Evolutionary conservation across 2,797 vertebrate species (phyloP).

Genomic region (Halcyon smyrnensis): DNA sequence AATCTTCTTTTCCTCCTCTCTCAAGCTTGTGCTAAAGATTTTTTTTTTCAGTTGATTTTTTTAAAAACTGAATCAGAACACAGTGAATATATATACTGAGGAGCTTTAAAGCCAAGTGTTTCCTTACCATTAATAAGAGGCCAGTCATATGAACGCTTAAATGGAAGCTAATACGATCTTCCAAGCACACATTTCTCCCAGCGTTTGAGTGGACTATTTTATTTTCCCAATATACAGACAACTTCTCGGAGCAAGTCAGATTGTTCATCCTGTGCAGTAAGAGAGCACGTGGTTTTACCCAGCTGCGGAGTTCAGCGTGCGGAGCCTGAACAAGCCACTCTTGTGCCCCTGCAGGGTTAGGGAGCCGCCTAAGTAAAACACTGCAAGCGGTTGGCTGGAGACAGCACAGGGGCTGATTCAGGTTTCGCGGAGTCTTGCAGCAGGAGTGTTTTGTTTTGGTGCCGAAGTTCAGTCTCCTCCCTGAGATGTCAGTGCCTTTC

Average conservation of each 20-base stretch:
- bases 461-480: not conserved
- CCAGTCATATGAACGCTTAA: not conserved
- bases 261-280: not conserved
- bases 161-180: not conserved
- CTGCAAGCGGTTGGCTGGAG: not conserved
- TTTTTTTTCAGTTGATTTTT: not conserved
- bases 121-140: not conserved
- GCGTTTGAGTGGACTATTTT: not conserved
- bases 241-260: not conserved
- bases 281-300: not conserved
- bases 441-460: not conserved
- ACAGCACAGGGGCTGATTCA: not conserved
- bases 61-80: not conserved
- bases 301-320: fast-evolving
- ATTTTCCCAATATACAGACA: not conserved
- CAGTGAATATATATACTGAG: not conserved
- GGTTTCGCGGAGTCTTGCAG: not conserved
- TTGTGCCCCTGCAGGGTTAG: not conserved
- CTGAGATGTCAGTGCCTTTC: not conserved
- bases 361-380: not conserved
- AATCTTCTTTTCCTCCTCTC: not conserved
- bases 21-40: not conserved
- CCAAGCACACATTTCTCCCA: not conserved
- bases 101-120: not conserved
- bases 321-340: not conserved